phyloP scores from a whole-genome alignment of 2,113 vertebrate genomes.

The Trichechus manatus region DNA sequence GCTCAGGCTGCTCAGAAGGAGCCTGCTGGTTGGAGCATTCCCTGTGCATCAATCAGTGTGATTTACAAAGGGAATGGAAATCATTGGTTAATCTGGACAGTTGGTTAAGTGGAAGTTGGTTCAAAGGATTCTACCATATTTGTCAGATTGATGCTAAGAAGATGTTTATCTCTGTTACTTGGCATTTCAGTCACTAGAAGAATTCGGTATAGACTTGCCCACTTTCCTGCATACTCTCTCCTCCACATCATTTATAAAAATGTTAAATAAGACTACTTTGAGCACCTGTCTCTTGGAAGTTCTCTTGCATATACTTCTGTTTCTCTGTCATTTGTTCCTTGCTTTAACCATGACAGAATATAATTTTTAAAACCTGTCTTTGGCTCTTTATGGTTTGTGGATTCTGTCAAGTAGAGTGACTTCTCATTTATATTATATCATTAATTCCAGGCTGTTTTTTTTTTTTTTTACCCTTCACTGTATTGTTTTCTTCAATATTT shows the following conservation, averaged over 20 bases:
- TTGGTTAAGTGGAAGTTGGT: conserved; percentile 24
- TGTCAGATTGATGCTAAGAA: conserved; percentile 35
- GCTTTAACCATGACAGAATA: background rate
- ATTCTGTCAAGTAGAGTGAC: background rate
- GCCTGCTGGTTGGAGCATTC: background rate
- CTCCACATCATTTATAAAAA: conserved; percentile 48
- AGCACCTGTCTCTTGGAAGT: conserved; percentile 20
- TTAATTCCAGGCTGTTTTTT: background rate
- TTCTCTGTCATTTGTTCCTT: background rate
- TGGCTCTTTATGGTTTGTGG: background rate
- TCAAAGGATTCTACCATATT: background rate
- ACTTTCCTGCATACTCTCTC: background rate
- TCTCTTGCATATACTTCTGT: background rate
- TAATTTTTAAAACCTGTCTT: conserved; percentile 27
- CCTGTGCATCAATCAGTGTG: background rate
- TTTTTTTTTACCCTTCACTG: background rate
- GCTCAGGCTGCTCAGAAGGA: background rate
- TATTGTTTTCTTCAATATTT: background rate
- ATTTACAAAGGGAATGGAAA: background rate
- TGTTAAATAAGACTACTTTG: conserved; percentile 53
- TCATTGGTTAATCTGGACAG: conserved; percentile 35
- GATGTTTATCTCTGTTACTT: conserved; percentile 9
- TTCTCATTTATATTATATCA: background rate
- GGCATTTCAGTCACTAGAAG: conserved; percentile 36
- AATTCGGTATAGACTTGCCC: background rate